Evolutionary conservation across 2,113 vertebrate genomes (phyloP), one percentile per base, ranked within the genome.

Genomic region (Lasiurus cinereus): DNA sequence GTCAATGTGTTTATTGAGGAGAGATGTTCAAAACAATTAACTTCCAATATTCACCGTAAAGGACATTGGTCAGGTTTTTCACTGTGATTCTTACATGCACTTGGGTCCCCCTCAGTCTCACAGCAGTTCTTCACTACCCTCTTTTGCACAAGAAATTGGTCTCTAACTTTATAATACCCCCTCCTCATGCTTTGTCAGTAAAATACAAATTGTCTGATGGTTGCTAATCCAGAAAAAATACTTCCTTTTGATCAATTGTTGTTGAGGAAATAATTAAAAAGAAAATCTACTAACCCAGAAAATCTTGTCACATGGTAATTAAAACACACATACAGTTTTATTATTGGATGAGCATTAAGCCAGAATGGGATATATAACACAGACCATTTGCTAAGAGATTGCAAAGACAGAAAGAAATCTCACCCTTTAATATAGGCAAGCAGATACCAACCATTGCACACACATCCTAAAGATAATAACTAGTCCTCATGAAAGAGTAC

Each of bases 381-480:
- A 94, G 66, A 4, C 31, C 74, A 77, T 48, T 33, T 39, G 27
- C 13, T 39, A 84, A 80, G 39, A 80, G 31, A 50, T 27, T n/a
- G 36, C n/a, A 64, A 79, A 87, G 29, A 67, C 2, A 72, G 33
- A 31, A 77, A 85, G 48, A 83, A 87, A 70, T 69, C 6, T 48
- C 15, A 79, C 12, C 14, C 13, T 74, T 90, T 74, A 54, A 29
- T 66, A 48, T 6, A 39, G 21, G 5, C 10, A 84, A 21, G 6
- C 0, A 46, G 8, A 69, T 54, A 76, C 16, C 72, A 69, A 14
- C 46, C 19, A 24, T 62, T 70, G 8, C 12, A 82, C 43, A 36
- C 19, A 50, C n/a, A 14, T 72, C 83, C 72, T 94, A 56, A 84
- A 80, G 76, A 90, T 4, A 56, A 31, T 43, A 94, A 82, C 11